Evolutionary conservation across 2,113 vertebrate genomes (phyloP).

Genomic region (Microtus pennsylvanicus): DNA sequence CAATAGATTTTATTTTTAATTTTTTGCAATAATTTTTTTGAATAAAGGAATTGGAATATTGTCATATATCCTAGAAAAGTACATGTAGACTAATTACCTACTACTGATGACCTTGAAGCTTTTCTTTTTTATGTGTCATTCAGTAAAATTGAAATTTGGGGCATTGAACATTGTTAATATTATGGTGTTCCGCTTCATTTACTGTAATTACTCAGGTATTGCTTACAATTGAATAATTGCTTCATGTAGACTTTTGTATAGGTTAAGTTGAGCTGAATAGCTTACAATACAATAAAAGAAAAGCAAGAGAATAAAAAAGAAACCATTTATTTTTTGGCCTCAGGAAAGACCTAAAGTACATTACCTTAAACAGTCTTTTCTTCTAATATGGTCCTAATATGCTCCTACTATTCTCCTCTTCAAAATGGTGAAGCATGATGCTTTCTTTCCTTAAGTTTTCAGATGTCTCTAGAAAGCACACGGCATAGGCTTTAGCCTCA

Average conservation of each 20-base stretch:
- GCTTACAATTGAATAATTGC: conserved; percentile 2
- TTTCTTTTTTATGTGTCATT: conserved; percentile 16
- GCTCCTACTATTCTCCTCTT: not conserved
- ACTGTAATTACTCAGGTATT: conserved; percentile 34
- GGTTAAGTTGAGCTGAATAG: conserved; percentile 59
- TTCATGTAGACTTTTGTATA: conserved; percentile 23
- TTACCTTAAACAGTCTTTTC: not conserved
- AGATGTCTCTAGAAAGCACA: not conserved
- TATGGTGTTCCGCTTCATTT: conserved; percentile 40
- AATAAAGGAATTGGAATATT: not conserved
- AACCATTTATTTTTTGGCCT: not conserved
- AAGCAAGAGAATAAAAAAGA: not conserved
- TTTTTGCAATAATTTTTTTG: not conserved
- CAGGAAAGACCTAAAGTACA: not conserved
- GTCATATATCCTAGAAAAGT: conserved; percentile 25
- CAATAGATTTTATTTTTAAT: not conserved
- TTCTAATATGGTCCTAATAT: not conserved
- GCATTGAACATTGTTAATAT: not conserved
- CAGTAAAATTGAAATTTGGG: conserved; percentile 6
- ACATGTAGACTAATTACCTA: conserved; percentile 8
- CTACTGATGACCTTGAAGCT: conserved; percentile 24
- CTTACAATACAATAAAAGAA: conserved; percentile 53
- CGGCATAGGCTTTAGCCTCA: not conserved
- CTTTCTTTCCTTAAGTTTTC: not conserved
- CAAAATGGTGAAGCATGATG: not conserved